Evolutionary conservation across 2,888 invertebrate genomes (phyloP), one percentile per base, ranked within the genome.

Genomic region (Neoaliturus tenellus): DNA sequence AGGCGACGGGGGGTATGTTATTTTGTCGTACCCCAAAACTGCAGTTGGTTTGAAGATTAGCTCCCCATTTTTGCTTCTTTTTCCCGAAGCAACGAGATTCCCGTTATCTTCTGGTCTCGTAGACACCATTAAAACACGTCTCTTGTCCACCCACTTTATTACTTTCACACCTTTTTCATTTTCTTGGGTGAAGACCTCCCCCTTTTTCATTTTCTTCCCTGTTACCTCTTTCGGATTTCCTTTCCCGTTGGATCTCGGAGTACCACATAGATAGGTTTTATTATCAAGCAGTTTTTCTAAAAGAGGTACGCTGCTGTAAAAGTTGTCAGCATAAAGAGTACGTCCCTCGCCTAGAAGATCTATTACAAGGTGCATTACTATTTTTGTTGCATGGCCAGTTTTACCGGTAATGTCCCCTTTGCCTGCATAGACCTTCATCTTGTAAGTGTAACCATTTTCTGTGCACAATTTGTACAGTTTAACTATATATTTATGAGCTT

Each of bases 401-500:
- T 88, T 89, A 80, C 88, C 88, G 14, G 87, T 85, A 85, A 87
- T 87, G 80, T 87, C 87, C 35, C 86, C 69, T 55, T 82, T 82
- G 39, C 44, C 73, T 14, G 67, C 33, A 67, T 31, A 67, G 8
- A 67, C 33, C n/a, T 67, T 67, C 8, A 67, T 14, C 31, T 31
- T 67, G 39, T n/a, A 73, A 39, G 73, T 73, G 23, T 41, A 73
- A 28, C 73, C 73, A 73, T 39, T 39, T 25, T 20, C 6, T n/a
- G 44, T 10, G 20, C 73, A 73, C 62, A 88, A 82, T 28, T 86
- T 81, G 82, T 88, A 89, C 23, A 89, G 83, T 86, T 88, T 88
- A 4, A 88, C 85, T 6, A 87, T 89, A 87, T 88, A 89, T 75
- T 87, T 88, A 71, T 88, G 87, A 20, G 85, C 82, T 85, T 89